Evolutionary conservation across 2,113 vertebrate species (phyloP), one percentile per base, ranked within the genome.

Genomic region (Chloropsis hardwickii): DNA sequence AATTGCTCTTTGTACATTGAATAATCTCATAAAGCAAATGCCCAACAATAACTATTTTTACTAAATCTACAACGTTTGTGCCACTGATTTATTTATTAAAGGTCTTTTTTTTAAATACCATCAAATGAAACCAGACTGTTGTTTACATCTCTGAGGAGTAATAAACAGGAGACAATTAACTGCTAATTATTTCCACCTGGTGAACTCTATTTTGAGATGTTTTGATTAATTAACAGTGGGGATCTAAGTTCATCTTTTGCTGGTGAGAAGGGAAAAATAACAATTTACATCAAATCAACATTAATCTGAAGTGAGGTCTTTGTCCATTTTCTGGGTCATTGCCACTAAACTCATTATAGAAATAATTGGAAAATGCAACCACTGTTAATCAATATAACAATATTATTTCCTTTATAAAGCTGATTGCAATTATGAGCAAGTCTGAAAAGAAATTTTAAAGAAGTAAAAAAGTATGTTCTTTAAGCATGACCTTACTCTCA

Each of bases 171-270:
- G 84, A 97, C 97, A 97, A 98, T 98, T 98, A 98, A 77, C 88
- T 51, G 76, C 54, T 97, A 98, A 98, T 98, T 98, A 97, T 98
- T 98, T 98, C 96, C 97, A 98, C 98, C 97, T 98, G 97, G 90
- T 97, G 87, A 98, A 97, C 92, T 97, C 96, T 96, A 94, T 97
- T 97, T 98, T 97, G 94, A 97, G 93, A 91, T 18, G 44, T 96
- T 97, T 98, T 98, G 96, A 97, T 98, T 98, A 98, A 98, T 98
- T 98, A 97, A 96, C 78, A 95, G 66, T 87, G 78, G 96, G 94
- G 80, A 97, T 95, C 91, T 97, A 94, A 97, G 91, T 97, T 96
- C 87, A 96, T 97, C 96, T 96, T 88, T 94, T 96, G 47, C 67
- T 87, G n/a, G 71, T 80, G 74, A 92, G 95, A 94, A 91, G 76